phyloP scores from a whole-genome alignment of 2,797 vertebrate genomes.

The Prunella strophiata region DNA sequence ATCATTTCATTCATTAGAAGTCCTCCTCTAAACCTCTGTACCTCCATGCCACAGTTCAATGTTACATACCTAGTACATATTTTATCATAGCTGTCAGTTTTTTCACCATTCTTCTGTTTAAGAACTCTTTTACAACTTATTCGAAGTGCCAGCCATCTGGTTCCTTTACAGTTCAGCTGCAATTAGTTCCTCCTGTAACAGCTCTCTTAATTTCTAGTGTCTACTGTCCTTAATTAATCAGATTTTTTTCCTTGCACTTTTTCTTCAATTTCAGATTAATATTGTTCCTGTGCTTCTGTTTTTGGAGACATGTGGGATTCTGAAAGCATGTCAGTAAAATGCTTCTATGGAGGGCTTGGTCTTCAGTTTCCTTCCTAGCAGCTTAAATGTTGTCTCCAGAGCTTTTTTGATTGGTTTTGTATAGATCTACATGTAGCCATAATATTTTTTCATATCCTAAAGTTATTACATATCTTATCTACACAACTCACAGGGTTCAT shows the following conservation, averaged over 20 bases:
- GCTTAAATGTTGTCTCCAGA: neutral
- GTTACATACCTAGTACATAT: neutral
- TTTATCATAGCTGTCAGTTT: neutral
- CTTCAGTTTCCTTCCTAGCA: neutral
- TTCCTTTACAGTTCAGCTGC: neutral
- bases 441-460: neutral
- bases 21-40: neutral
- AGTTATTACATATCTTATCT: neutral
- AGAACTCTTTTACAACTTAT: neutral
- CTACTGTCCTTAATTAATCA: neutral
- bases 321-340: neutral
- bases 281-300: neutral
- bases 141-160: neutral
- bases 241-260: neutral
- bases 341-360: neutral
- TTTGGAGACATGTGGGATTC: neutral
- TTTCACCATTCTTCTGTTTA: neutral
- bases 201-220: neutral
- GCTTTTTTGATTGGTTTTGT: neutral
- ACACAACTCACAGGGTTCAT: neutral
- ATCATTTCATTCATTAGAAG: neutral
- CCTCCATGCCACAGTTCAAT: neutral
- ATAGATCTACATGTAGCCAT: neutral
- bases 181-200: neutral
- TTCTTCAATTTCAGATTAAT: neutral